phyloP scores from a whole-genome alignment of 1,140 invertebrate species.

The Solenopsis invicta region DNA sequence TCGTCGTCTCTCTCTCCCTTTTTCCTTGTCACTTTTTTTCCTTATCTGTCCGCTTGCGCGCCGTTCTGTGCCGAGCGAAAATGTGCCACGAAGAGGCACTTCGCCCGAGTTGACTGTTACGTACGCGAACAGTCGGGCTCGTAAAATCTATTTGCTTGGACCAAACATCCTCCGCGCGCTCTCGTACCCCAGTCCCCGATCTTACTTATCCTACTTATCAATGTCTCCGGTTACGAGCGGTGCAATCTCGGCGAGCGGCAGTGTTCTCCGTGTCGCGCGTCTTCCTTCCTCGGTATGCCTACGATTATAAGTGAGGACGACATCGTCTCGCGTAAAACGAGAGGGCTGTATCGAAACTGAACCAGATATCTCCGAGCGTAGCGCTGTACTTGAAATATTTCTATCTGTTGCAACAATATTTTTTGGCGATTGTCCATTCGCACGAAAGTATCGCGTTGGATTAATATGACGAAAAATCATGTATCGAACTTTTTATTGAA shows the following conservation, averaged over 20 bases:
- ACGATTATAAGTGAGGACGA: slow-evolving; percentile 24
- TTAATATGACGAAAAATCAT: background rate
- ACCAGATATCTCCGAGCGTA: background rate
- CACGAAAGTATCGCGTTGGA: background rate
- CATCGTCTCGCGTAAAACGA: slow-evolving; percentile 22
- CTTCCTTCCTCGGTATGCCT: background rate
- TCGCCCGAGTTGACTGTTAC: slow-evolving; percentile 56
- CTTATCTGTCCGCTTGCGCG: background rate
- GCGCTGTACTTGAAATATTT: slow-evolving; percentile 17
- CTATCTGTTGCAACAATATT: background rate
- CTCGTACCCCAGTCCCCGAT: slow-evolving; percentile 28
- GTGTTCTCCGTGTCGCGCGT: slow-evolving; percentile 11
- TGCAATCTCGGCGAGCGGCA: slow-evolving; percentile 39
- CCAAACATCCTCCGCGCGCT: slow-evolving; percentile 50
- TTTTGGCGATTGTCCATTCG: background rate
- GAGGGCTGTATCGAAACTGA: background rate
- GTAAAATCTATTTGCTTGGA: slow-evolving; percentile 55
- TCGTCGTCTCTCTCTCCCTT: background rate
- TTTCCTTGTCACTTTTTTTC: background rate
- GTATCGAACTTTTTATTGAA: background rate
- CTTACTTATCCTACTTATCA: slow-evolving; percentile 58
- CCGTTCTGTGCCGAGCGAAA: slow-evolving; percentile 15
- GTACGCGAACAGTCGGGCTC: slow-evolving; percentile 29
- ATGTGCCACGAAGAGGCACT: slow-evolving; percentile 34
- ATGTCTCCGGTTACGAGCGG: slow-evolving; percentile 50